Percentiles rank a stretch among this genome's conserved stretches.
These are phyloP conservation scores for Bacillus rossius DNA, from an alignment of 1,140 invertebrate species.

Conservation along the genomic window DNA sequence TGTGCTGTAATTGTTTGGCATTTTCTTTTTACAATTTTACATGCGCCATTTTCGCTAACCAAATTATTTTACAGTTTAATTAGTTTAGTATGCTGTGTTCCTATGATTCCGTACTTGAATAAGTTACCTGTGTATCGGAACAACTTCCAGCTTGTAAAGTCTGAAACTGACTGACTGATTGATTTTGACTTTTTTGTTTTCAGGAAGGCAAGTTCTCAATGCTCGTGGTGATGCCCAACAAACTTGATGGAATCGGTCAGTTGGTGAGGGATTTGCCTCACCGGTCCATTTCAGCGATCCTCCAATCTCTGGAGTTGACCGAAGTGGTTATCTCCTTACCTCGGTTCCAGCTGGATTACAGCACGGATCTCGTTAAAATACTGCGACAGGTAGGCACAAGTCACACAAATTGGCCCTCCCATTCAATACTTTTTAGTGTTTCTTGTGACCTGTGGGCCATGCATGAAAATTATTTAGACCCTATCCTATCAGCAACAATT, in stretches of 20 bases:
- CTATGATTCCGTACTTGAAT: too few species aligned
- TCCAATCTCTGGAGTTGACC: constrained; percentile 42
- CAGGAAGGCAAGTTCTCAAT: constrained; percentile 59
- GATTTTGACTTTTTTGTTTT: constrained; percentile 31
- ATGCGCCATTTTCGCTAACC: too few species aligned
- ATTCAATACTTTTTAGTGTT: too few species aligned
- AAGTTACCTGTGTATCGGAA: too few species aligned
- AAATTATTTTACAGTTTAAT: too few species aligned
- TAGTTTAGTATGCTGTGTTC: too few species aligned
- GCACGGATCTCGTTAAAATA: constrained; percentile 51
- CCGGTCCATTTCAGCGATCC: constrained; percentile 47
- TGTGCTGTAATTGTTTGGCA: too few species aligned
- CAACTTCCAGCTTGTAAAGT: constrained; percentile 10
- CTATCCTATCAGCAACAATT: too few species aligned
- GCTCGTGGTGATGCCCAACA: constrained; percentile 59
- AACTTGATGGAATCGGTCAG: constrained; percentile 37
- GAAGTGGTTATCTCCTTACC: constrained; percentile 63
- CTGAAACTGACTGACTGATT: constrained; percentile 12
- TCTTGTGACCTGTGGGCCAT: too few species aligned
- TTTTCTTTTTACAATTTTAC: too few species aligned
- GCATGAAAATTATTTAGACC: too few species aligned
- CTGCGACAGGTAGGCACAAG: constrained; percentile 48
- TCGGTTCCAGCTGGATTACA: constrained; percentile 60
- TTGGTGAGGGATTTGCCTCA: constrained; percentile 51
- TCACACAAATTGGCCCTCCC: too few species aligned